Evolutionary conservation across 2,113 vertebrate genomes (phyloP).

Genomic region (Daboia siamensis): DNA sequence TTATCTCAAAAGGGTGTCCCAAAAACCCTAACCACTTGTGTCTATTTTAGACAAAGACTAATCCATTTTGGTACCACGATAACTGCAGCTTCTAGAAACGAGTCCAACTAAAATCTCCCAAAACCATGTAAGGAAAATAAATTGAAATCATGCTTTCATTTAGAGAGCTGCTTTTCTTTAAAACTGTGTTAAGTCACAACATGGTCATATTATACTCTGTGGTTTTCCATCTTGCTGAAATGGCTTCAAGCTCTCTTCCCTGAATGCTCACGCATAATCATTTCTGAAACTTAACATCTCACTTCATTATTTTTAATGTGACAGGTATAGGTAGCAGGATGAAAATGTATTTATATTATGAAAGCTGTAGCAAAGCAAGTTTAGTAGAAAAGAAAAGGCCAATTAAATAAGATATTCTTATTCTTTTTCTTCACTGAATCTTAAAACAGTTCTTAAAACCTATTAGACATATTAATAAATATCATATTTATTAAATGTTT

Average conservation of each 20-base stretch:
- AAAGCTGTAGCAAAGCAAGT: constrained; percentile 1
- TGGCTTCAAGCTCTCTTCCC: constrained; percentile 27
- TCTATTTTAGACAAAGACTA: neutral
- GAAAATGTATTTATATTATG: neutral
- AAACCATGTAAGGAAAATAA: constrained; percentile 12
- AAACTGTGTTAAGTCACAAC: constrained; percentile 17
- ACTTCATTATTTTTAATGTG: constrained; percentile 45
- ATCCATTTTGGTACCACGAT: neutral
- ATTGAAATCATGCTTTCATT: constrained; percentile 17
- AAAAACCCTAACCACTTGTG: neutral
- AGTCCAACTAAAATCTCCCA: neutral
- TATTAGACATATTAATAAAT: neutral
- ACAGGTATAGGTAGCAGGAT: constrained; percentile 29
- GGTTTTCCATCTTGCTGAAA: constrained; percentile 25
- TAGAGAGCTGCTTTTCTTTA: constrained; percentile 30
- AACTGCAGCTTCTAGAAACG: neutral
- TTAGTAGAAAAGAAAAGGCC: constrained; percentile 27
- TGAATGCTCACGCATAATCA: constrained; percentile 27
- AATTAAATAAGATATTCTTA: neutral
- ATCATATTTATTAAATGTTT: neutral
- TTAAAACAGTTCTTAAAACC: neutral
- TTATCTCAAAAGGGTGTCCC: too few species aligned
- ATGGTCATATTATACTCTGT: neutral
- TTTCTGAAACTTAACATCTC: constrained; percentile 16
- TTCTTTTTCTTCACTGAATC: neutral